Evolutionary conservation across 2,113 vertebrate genomes (phyloP).

Genomic region (Capreolus pygargus): DNA sequence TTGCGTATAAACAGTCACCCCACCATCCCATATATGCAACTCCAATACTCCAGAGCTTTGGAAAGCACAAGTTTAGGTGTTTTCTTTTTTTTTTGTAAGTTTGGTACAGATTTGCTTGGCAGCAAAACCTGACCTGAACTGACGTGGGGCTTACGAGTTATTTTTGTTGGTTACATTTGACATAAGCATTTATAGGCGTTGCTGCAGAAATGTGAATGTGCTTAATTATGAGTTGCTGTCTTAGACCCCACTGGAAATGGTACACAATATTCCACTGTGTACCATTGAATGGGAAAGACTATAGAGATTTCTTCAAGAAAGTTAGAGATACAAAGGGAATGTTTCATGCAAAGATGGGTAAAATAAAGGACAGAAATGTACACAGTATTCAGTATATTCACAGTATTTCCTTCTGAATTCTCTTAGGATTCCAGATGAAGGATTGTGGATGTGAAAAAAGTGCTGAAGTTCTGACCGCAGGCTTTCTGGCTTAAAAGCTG

Average conservation of each 20-base stretch:
- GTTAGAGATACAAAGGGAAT: not conserved
- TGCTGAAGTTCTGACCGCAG: not conserved
- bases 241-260: not conserved
- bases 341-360: not conserved
- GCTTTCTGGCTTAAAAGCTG: not conserved
- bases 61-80: not conserved
- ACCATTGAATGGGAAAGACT: not conserved
- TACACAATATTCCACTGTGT: not conserved
- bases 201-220: not conserved
- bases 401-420: not conserved
- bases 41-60: not conserved
- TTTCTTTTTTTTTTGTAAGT: not conserved
- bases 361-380: not conserved
- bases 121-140: not conserved
- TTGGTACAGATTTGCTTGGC: not conserved
- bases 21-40: too few species aligned
- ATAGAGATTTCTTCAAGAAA: not conserved
- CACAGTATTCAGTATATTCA: not conserved
- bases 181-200: not conserved
- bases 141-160: not conserved
- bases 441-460: not conserved
- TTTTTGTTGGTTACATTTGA: not conserved
- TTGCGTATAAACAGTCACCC: not conserved
- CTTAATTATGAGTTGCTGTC: not conserved
- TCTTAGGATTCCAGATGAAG: not conserved